A percentile compares a stretch with the other conserved stretches of the same genome.
phyloP scores from a whole-genome alignment of 2,113 vertebrate genomes.

The Halcyon malimbica region DNA sequence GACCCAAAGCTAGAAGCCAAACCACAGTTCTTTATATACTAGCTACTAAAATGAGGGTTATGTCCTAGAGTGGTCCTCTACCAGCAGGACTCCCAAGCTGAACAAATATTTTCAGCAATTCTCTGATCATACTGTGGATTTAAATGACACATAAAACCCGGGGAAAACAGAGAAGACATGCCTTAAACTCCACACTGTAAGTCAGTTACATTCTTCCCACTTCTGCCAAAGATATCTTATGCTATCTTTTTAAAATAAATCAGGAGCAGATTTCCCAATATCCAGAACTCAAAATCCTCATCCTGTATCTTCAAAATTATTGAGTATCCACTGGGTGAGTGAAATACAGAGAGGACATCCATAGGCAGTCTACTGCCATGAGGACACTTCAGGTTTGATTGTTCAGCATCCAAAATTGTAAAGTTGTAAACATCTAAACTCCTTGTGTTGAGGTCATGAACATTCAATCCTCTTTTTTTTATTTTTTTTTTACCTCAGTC shows the following conservation, averaged over 20 bases:
- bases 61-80: background rate
- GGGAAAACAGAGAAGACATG: background rate
- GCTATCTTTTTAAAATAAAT: background rate
- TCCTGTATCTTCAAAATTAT: background rate
- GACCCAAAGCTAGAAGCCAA: background rate
- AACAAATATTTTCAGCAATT: background rate
- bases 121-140: background rate
- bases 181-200: background rate
- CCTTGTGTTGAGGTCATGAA: background rate
- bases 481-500: background rate
- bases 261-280: background rate
- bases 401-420: background rate
- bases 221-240: background rate
- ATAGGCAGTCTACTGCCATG: background rate
- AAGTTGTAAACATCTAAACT: background rate
- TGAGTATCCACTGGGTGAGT: background rate
- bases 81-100: background rate
- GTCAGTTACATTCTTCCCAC: background rate
- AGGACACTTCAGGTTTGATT: background rate
- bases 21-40: background rate
- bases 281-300: background rate
- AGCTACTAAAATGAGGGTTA: background rate
- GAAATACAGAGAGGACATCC: background rate
- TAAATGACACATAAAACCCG: background rate
- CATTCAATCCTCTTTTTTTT: background rate